Percentiles rank a stretch among this genome's conserved stretches.
phyloP scores from a whole-genome alignment of 2,797 vertebrate species.

The Typhlichthys eigenmanni region DNA sequence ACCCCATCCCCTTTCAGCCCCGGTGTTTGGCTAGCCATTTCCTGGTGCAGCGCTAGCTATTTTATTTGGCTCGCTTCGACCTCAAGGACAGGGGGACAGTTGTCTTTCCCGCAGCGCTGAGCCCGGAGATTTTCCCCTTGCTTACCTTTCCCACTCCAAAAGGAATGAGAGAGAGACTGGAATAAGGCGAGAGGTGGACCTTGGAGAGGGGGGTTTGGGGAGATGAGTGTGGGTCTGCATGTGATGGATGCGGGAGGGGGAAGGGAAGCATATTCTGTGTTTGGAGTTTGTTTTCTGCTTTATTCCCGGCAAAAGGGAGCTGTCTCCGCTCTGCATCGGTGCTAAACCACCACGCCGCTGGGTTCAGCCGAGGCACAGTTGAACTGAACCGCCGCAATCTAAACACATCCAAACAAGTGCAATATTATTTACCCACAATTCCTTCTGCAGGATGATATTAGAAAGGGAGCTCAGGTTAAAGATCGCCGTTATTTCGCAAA shows the following conservation, averaged over 20 bases:
- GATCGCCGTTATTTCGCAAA: conserved; percentile 40
- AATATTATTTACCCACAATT: conserved; percentile 37
- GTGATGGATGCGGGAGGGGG: conserved; percentile 28
- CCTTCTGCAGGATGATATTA: conserved; percentile 23
- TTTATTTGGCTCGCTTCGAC: conserved; percentile 86
- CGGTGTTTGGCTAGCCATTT: conserved; percentile 88
- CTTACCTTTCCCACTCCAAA: conserved; percentile 82
- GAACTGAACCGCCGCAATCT: conserved; percentile 37
- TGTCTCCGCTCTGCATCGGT: conserved; percentile 40
- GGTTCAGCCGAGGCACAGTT: conserved; percentile 29
- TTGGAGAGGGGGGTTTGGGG: conserved; percentile 33
- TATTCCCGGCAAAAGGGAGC: conserved; percentile 36
- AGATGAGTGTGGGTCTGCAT: conserved; percentile 29
- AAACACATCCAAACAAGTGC: conserved; percentile 23
- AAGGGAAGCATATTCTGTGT: conserved; percentile 17
- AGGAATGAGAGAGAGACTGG: conserved; percentile 23
- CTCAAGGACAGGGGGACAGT: conserved; percentile 85
- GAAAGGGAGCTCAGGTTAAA: conserved; percentile 38
- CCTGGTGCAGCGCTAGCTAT: conserved; percentile 84
- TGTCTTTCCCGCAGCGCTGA: conserved; percentile 73
- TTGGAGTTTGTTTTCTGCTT: conserved; percentile 20
- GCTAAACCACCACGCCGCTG: conserved; percentile 11
- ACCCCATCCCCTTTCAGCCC: conserved; percentile 48
- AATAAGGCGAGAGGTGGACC: conserved; percentile 29
- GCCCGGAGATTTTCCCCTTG: conserved; percentile 79